These are phyloP conservation scores for Osmerus mordax DNA, from an alignment of 2,113 vertebrate genomes.

Conservation along the genomic window DNA sequence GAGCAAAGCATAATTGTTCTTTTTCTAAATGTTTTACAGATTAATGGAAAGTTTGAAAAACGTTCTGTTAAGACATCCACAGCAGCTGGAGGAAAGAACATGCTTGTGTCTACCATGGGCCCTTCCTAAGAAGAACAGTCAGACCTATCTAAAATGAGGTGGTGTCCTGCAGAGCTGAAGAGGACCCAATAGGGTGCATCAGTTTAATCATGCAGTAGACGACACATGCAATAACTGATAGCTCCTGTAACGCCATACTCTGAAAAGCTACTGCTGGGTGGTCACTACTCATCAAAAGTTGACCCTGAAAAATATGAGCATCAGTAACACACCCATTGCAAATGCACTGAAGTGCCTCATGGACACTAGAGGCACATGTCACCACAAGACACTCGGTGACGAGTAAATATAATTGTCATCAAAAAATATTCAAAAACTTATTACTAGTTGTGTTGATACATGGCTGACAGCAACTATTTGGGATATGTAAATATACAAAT, in stretches of 20 bases:
- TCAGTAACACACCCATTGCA: not conserved
- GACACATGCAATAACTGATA: not conserved
- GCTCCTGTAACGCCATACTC: not conserved
- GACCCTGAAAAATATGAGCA: not conserved
- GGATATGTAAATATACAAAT: conserved; percentile 17
- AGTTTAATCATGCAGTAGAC: not conserved
- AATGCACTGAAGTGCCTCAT: not conserved
- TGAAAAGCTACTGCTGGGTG: not conserved
- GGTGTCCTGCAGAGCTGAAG: not conserved
- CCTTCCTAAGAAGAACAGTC: not conserved
- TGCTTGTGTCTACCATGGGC: not conserved
- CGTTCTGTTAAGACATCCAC: not conserved
- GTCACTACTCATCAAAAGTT: not conserved
- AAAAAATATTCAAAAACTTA: conserved; percentile 6
- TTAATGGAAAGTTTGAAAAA: conserved; percentile 3
- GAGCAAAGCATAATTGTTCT: conserved; percentile 11
- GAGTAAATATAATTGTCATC: not conserved
- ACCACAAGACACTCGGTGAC: not conserved
- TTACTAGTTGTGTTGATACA: not conserved
- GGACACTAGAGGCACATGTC: conserved; percentile 1
- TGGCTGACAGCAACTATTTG: conserved; percentile 8
- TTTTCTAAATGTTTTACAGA: not conserved
- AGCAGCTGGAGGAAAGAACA: not conserved
- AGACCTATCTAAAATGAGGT: not conserved
- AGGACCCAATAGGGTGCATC: too few species aligned